Conservation (phyloP, 2,888 invertebrate genomes). For the Globia sparganii region DNA sequence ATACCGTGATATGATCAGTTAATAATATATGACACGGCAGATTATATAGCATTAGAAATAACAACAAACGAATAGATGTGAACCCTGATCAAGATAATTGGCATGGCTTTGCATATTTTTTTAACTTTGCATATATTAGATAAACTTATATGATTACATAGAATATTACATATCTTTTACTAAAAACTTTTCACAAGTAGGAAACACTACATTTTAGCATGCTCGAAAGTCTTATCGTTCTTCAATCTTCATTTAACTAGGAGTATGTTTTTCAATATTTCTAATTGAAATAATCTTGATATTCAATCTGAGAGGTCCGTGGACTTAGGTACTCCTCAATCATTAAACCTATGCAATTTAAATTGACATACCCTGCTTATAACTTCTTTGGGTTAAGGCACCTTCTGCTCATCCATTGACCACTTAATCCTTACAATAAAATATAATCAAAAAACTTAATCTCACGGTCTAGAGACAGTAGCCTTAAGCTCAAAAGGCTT, state of each 20-base stretch:
- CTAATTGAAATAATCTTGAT: not conserved
- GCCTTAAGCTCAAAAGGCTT: slow-evolving; percentile 56
- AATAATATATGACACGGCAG: not conserved
- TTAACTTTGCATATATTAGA: no score
- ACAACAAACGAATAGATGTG: not conserved
- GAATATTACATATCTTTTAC: not conserved
- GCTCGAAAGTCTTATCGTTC: not conserved
- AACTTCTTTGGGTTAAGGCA: accelerated
- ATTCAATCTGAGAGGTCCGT: not conserved
- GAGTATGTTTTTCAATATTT: not conserved
- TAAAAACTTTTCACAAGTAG: not conserved
- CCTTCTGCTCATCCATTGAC: not conserved
- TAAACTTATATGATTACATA: not conserved
- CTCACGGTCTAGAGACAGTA: slow-evolving; percentile 44
- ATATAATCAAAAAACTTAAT: slow-evolving; percentile 1
- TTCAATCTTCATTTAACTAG: not conserved
- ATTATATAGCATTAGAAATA: not conserved
- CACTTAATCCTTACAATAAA: not conserved
- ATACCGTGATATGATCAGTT: slow-evolving; percentile 23
- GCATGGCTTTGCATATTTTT: not conserved
- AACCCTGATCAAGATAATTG: slow-evolving; percentile 11
- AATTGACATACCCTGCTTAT: not conserved
- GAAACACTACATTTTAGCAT: not conserved
- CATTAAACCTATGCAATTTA: not conserved
- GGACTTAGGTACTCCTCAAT: not conserved